A percentile compares a stretch with the other conserved stretches of the same genome.
These are phyloP conservation scores for Sarcophilus harrisii DNA, from an alignment of 2,797 vertebrate genomes.

Conservation along the genomic window DNA sequence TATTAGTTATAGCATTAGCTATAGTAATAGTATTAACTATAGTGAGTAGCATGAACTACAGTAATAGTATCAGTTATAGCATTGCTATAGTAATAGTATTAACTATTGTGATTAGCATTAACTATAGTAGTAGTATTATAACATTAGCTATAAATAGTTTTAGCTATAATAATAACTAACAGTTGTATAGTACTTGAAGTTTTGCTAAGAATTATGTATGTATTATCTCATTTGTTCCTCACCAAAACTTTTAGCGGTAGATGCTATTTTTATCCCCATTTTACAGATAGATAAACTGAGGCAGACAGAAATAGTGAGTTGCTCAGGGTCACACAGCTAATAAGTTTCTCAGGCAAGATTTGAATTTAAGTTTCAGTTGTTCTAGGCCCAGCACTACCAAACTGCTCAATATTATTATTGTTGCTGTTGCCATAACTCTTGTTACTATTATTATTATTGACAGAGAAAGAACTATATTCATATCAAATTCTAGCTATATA, in stretches of 20 bases:
- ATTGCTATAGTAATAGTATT: too few relatives aligned
- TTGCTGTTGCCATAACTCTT: not conserved
- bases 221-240: not conserved
- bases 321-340: not conserved
- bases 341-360: not conserved
- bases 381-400: not conserved
- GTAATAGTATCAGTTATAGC: too few relatives aligned
- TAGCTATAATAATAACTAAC: not conserved
- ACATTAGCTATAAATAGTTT: too few relatives aligned
- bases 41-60: too few relatives aligned
- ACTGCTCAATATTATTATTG: not conserved
- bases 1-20: too few relatives aligned
- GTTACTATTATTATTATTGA: not conserved
- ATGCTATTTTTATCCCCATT: not conserved
- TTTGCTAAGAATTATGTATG: not conserved
- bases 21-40: too few relatives aligned
- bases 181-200: not conserved
- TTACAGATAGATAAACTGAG: not conserved
- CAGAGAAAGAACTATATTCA: not conserved
- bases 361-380: not conserved
- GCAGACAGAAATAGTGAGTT: not conserved
- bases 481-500: not conserved
- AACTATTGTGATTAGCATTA: too few relatives aligned
- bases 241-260: not conserved
- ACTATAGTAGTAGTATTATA: too few relatives aligned